These are phyloP conservation scores for Pterobdella sp. DNA, from an alignment of 2,888 invertebrate genomes.

Conservation along the genomic window DNA sequence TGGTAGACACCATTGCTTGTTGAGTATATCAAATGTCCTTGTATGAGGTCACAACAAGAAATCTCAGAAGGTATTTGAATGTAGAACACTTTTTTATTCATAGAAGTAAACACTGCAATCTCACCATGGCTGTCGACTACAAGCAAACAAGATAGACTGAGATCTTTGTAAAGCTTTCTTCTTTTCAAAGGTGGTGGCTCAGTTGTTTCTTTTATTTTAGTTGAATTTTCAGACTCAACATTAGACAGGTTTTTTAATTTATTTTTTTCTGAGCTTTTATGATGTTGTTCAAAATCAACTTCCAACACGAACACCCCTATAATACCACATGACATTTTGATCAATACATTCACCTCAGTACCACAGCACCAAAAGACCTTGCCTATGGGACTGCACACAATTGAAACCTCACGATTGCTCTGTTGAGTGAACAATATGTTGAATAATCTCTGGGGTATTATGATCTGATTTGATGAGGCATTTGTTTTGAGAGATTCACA, in stretches of 20 bases:
- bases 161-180: not conserved
- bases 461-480: too few relatives aligned
- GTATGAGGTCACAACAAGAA: not conserved
- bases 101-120: not conserved
- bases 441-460: too few relatives aligned
- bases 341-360: too few relatives aligned
- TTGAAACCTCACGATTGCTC: too few relatives aligned
- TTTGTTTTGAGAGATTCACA: too few relatives aligned
- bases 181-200: not conserved
- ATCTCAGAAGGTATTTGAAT: not conserved
- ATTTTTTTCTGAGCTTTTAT: not conserved
- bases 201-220: not conserved
- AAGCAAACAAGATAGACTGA: not conserved
- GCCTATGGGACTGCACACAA: too few relatives aligned
- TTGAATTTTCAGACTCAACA: not conserved
- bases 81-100: not conserved
- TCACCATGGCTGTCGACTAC: not conserved
- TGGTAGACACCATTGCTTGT: not conserved
- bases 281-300: not conserved
- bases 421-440: too few relatives aligned
- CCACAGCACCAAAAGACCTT: too few relatives aligned
- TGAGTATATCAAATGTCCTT: not conserved
- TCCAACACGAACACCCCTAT: too few relatives aligned
- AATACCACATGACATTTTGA: too few relatives aligned
- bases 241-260: too few relatives aligned